phyloP scores from a whole-genome alignment of 2,797 vertebrate genomes.

The Phaenicophaeus curvirostris region DNA sequence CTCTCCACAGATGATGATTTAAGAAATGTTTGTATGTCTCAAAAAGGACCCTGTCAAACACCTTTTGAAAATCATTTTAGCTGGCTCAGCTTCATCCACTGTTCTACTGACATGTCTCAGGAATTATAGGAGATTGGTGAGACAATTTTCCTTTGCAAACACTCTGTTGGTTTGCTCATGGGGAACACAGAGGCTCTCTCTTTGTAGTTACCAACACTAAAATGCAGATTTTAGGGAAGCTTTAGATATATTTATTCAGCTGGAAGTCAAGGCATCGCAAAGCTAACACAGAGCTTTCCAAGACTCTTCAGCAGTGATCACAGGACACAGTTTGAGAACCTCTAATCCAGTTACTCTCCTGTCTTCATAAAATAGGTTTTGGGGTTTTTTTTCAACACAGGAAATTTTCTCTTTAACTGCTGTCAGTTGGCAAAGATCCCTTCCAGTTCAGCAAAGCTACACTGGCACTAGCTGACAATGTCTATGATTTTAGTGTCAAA shows the following conservation, averaged over 20 bases:
- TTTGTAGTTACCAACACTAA: not conserved
- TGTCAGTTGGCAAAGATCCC: constrained; percentile 5
- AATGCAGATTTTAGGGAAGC: constrained; percentile 15
- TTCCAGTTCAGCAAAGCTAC: not conserved
- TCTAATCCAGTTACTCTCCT: not conserved
- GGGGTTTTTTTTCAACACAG: not conserved
- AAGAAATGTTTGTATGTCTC: constrained; percentile 27
- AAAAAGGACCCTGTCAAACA: constrained; percentile 31
- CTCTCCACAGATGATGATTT: constrained; percentile 20
- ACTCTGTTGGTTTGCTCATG: not conserved
- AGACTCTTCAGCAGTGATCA: constrained; percentile 5
- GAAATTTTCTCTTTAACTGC: not conserved
- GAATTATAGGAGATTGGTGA: not conserved
- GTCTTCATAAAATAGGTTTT: not conserved
- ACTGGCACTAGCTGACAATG: constrained; percentile 1
- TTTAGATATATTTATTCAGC: not conserved
- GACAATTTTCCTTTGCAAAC: constrained; percentile 35
- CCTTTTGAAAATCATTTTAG: constrained; percentile 42
- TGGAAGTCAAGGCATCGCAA: not conserved
- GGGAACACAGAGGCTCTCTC: not conserved
- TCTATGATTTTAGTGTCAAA: constrained; percentile 22
- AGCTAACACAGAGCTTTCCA: not conserved
- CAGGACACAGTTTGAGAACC: not conserved
- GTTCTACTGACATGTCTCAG: not conserved
- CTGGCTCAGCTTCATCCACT: constrained; percentile 21